phyloP scores from a whole-genome alignment of 2,113 vertebrate genomes.

The Motacilla alba region DNA sequence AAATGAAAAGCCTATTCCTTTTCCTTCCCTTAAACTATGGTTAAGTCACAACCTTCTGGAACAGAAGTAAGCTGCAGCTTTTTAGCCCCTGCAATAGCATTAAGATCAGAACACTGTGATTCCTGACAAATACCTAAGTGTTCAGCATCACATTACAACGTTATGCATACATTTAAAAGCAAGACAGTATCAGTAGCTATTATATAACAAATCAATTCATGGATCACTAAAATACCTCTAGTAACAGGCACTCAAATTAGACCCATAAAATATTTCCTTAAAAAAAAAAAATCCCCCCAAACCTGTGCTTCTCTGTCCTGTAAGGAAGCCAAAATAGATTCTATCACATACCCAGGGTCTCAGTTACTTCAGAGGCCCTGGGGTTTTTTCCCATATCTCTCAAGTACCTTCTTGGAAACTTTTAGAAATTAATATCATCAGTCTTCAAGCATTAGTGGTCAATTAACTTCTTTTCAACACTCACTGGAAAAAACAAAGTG shows the following conservation, averaged over 20 bases:
- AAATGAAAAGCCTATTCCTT: slow-evolving; percentile 38
- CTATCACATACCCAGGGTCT: not conserved
- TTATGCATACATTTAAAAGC: slow-evolving; percentile 49
- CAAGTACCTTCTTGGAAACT: not conserved
- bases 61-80: slow-evolving; percentile 19
- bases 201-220: slow-evolving; percentile 42
- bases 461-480: not conserved
- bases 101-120: slow-evolving; percentile 28
- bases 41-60: slow-evolving; percentile 17
- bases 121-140: slow-evolving; percentile 37
- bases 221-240: slow-evolving; percentile 60
- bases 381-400: not conserved
- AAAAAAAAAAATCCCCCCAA: not conserved
- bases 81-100: slow-evolving; percentile 43
- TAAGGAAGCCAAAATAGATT: slow-evolving; percentile 12
- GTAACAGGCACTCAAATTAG: slow-evolving; percentile 42
- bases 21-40: not conserved
- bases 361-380: not conserved
- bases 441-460: not conserved
- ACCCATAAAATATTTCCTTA: not conserved
- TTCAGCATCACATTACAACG: slow-evolving; percentile 56
- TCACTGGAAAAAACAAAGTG: not conserved
- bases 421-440: not conserved
- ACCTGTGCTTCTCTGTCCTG: slow-evolving; percentile 21
- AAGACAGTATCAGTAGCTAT: slow-evolving; percentile 62